Percentiles rank a stretch among this genome's conserved stretches.
These are phyloP conservation scores for Acanthoscelides obtectus DNA, from an alignment of 2,888 invertebrate species.

Conservation along the genomic window DNA sequence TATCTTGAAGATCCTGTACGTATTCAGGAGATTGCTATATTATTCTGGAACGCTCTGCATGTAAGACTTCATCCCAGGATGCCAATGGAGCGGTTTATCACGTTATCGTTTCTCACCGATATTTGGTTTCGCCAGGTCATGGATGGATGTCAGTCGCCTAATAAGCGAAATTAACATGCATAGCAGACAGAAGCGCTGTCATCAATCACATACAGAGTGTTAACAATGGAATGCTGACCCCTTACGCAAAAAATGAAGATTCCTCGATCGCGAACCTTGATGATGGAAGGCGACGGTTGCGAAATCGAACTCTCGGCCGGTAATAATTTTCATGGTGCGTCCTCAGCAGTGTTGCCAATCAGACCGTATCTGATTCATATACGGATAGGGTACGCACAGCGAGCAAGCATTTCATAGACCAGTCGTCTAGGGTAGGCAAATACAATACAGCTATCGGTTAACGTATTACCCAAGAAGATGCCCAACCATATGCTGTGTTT, in stretches of 20 bases:
- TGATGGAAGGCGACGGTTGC: neutral
- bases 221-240: neutral
- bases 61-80: no score
- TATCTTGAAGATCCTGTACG: no score
- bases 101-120: neutral
- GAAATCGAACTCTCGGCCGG: neutral
- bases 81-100: no score
- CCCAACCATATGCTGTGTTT: no score
- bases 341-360: constrained; percentile 27
- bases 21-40: no score
- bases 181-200: neutral
- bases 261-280: neutral
- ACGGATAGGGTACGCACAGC: neutral
- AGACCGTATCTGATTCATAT: constrained; percentile 24
- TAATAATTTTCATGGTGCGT: constrained; percentile 16
- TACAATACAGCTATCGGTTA: no score
- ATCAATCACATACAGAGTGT: neutral
- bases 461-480: no score
- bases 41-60: no score
- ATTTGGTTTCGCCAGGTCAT: neutral
- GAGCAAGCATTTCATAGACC: neutral
- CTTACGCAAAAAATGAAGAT: neutral
- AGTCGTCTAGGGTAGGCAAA: neutral
- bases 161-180: neutral
- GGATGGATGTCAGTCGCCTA: neutral